A percentile compares a stretch with the other conserved stretches of the same genome.
phyloP scores from a whole-genome alignment of 2,113 vertebrate genomes.

The Hippotragus niger region DNA sequence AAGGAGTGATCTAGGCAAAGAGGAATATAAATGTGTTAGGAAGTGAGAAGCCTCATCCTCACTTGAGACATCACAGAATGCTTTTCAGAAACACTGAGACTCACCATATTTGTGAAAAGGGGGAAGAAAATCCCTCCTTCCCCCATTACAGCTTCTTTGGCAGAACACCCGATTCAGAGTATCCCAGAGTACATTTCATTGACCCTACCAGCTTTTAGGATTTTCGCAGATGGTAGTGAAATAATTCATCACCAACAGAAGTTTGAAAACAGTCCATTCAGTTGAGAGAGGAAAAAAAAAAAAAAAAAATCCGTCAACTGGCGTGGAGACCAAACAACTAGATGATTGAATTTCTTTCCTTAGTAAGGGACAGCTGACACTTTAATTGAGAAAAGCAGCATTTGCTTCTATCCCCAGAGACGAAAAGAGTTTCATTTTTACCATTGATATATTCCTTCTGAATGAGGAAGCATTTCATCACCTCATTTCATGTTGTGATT shows the following conservation, averaged over 20 bases:
- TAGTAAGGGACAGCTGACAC: slow-evolving; percentile 25
- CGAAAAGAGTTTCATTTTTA: slow-evolving; percentile 1
- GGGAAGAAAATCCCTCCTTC: neutral
- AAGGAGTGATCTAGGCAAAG: neutral
- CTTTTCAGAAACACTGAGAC: neutral
- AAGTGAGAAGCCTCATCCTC: neutral
- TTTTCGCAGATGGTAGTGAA: slow-evolving; percentile 17
- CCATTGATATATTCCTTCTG: neutral
- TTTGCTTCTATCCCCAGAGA: slow-evolving; percentile 20
- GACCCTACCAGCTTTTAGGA: neutral
- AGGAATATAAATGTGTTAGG: neutral
- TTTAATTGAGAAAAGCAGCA: slow-evolving; percentile 5
- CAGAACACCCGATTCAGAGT: neutral
- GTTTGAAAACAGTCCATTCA: slow-evolving; percentile 39
- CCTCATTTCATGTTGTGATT: slow-evolving; percentile 23
- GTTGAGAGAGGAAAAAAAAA: neutral
- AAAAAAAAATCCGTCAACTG: neutral
- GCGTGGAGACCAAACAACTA: slow-evolving; percentile 27
- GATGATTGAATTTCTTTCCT: slow-evolving; percentile 24
- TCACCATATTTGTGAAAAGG: neutral
- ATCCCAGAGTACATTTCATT: neutral
- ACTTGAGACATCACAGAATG: neutral
- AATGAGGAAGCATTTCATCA: neutral
- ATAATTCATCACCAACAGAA: slow-evolving; percentile 22
- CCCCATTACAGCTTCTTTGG: neutral